A percentile compares a stretch with the other conserved stretches of the same genome.
Evolutionary conservation across 2,888 invertebrate species (phyloP).

Genomic region (Lochmaea crataegi): DNA sequence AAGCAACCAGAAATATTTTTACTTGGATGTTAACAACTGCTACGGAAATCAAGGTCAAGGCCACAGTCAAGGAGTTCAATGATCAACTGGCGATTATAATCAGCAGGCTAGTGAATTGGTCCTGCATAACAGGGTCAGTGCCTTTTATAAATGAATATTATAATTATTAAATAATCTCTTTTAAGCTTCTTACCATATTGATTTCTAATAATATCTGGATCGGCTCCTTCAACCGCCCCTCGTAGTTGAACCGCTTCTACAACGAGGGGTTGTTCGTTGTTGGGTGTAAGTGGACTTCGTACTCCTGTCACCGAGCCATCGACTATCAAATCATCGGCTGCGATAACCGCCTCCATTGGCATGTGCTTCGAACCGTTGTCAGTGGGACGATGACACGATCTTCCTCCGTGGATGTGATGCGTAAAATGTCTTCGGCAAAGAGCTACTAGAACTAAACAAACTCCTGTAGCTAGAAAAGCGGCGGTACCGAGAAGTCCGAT

Average conservation of each 20-base stretch:
- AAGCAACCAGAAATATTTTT: too few relatives aligned
- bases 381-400: constrained; percentile 56
- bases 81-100: too few relatives aligned
- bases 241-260: constrained; percentile 65
- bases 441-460: constrained; percentile 81
- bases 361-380: constrained; percentile 61
- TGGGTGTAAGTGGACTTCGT: constrained; percentile 63
- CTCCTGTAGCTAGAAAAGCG: constrained; percentile 79
- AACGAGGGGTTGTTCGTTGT: constrained; percentile 48
- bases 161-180: not conserved
- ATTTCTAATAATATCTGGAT: constrained; percentile 89
- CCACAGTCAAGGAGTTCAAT: too few relatives aligned
- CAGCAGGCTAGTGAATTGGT: too few relatives aligned
- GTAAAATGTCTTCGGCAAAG: constrained; percentile 69
- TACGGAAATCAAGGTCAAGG: too few relatives aligned
- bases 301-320: constrained; percentile 62
- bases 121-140: too few relatives aligned
- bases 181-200: constrained; percentile 79
- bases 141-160: not conserved
- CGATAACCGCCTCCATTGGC: constrained; percentile 64
- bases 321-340: constrained; percentile 61
- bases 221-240: constrained; percentile 74
- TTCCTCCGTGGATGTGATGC: constrained; percentile 41
- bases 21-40: too few relatives aligned
- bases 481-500: constrained; percentile 83